phyloP scores from a whole-genome alignment of 1,140 invertebrate species.

The Pollicipes pollicipes region DNA sequence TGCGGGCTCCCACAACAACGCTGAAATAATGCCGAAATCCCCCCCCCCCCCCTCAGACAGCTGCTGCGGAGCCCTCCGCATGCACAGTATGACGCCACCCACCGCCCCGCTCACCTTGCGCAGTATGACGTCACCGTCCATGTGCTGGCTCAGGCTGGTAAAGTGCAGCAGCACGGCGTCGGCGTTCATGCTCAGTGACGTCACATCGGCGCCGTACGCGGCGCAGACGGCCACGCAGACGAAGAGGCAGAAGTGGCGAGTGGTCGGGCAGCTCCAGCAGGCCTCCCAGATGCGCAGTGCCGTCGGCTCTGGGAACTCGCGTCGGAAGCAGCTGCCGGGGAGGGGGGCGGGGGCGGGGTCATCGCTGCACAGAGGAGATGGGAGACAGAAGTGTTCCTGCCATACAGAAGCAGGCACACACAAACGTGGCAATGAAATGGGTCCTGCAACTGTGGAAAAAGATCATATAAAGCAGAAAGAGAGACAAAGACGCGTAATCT shows the following conservation, averaged over 20 bases:
- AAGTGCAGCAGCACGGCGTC: slow-evolving; percentile 94
- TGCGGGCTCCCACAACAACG: too few relatives aligned
- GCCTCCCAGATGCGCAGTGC: slow-evolving; percentile 20
- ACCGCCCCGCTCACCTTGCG: slow-evolving; percentile 40
- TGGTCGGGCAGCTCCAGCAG: slow-evolving; percentile 37
- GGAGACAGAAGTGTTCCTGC: too few relatives aligned
- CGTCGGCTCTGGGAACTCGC: slow-evolving; percentile 34
- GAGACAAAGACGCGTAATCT: too few relatives aligned
- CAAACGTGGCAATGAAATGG: too few relatives aligned
- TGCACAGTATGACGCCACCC: too few relatives aligned
- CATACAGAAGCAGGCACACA: too few relatives aligned
- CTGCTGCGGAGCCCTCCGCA: too few relatives aligned
- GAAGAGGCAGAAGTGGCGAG: slow-evolving; percentile 83
- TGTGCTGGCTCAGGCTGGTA: slow-evolving; percentile 85
- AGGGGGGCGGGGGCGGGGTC: slow-evolving; percentile 41
- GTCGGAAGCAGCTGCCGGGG: slow-evolving; percentile 45
- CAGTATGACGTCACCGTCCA: slow-evolving; percentile 77
- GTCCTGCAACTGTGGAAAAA: too few relatives aligned
- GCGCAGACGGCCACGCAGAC: slow-evolving; percentile 81
- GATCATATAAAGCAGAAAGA: too few relatives aligned
- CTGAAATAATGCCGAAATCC: too few relatives aligned
- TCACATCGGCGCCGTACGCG: slow-evolving; percentile 61
- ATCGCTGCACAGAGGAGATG: too few relatives aligned
- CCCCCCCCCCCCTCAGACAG: too few relatives aligned
- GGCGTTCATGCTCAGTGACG: slow-evolving; percentile 76